Evolutionary conservation across 2,888 invertebrate species (phyloP).

Genomic region (Acrobasis suavella): DNA sequence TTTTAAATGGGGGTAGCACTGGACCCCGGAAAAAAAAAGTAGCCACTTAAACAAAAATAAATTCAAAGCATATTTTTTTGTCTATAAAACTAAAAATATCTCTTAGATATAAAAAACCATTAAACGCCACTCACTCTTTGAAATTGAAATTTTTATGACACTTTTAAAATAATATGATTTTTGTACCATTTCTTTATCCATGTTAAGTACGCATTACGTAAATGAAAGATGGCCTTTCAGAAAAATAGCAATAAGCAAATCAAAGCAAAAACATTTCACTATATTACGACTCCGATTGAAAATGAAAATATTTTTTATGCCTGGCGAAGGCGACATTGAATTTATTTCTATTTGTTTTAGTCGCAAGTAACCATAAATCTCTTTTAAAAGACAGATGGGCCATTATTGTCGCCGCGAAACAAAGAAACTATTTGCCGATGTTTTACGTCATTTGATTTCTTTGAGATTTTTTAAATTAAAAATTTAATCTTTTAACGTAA

Average conservation of each 20-base stretch:
- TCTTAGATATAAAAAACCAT: no score
- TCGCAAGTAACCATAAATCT: slow-evolving; percentile 28
- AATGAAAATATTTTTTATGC: slow-evolving; percentile 8
- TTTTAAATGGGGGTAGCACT: no score
- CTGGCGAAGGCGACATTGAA: not conserved
- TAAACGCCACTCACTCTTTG: not conserved
- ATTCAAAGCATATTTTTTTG: no score
- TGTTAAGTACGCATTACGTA: not conserved
- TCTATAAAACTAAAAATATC: no score
- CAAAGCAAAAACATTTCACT: slow-evolving; percentile 2
- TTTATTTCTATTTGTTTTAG: slow-evolving; percentile 15
- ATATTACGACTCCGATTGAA: not conserved
- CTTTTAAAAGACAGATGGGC: slow-evolving; percentile 25
- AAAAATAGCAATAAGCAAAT: not conserved
- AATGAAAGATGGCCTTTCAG: no score
- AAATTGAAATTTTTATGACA: not conserved
- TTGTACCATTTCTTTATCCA: not conserved
- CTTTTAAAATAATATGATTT: not conserved
- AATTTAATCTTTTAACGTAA: not conserved
- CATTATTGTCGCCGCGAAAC: slow-evolving; percentile 24
- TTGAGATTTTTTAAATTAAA: slow-evolving; percentile 4
- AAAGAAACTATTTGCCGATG: slow-evolving; percentile 28
- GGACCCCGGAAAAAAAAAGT: no score
- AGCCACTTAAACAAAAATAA: no score
- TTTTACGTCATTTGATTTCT: slow-evolving; percentile 18